Evolutionary conservation across 2,797 vertebrate species (phyloP).

Genomic region (Columba guinea): DNA sequence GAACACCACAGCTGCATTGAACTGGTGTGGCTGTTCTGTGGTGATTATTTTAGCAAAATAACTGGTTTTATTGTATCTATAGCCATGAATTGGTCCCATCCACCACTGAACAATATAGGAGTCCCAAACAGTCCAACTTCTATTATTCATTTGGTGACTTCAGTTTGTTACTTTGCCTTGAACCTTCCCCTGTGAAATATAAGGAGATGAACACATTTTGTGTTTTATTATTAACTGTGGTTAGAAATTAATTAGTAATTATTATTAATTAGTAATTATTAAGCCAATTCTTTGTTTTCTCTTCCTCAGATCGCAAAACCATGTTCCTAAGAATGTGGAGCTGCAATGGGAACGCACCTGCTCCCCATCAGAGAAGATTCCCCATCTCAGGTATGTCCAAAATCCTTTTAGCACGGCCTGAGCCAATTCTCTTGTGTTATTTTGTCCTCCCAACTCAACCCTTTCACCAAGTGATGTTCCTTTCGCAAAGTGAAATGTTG

Average conservation of each 20-base stretch:
- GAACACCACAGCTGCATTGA: too few relatives aligned
- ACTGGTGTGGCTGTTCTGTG: not conserved
- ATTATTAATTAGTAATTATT: not conserved
- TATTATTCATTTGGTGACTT: not conserved
- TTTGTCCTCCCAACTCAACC: not conserved
- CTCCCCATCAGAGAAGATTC: not conserved
- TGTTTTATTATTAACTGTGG: too few relatives aligned
- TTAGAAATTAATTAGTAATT: not conserved
- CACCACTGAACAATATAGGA: not conserved
- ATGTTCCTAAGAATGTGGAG: fast-evolving
- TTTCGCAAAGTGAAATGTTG: not conserved
- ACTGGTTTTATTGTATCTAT: not conserved
- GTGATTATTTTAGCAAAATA: not conserved
- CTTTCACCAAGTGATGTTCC: too few relatives aligned
- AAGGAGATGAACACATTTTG: not conserved
- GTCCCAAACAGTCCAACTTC: not conserved
- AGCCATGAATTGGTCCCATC: fast-evolving
- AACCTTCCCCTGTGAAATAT: not conserved
- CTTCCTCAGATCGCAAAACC: not conserved
- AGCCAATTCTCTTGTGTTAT: not conserved
- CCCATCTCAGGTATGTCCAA: not conserved
- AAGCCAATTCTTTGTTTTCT: not conserved
- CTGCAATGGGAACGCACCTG: not conserved
- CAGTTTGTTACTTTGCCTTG: not conserved
- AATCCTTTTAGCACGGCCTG: not conserved